Evolutionary conservation across 2,797 vertebrate species (phyloP).

Genomic region (Hybognathus amarus): DNA sequence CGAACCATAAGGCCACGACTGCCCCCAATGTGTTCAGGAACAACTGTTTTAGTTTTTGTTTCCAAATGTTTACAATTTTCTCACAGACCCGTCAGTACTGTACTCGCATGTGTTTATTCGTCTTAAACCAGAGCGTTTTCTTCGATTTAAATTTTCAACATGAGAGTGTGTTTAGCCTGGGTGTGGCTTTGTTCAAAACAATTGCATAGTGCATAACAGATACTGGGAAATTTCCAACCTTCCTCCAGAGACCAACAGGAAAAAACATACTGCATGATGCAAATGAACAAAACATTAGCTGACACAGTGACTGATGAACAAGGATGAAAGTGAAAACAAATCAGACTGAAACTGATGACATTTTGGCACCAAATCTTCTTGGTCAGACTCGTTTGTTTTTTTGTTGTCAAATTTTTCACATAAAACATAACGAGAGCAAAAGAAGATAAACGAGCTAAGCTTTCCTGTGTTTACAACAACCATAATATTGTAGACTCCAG

Average conservation of each 20-base stretch:
- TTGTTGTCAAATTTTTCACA: neutral
- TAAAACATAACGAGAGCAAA: neutral
- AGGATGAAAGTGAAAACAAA: constrained; percentile 6
- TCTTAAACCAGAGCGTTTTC: neutral
- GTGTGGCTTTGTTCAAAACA: constrained; percentile 30
- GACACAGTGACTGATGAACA: neutral
- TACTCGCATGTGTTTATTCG: neutral
- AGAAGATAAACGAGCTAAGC: neutral
- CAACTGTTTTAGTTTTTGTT: neutral
- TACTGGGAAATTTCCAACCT: constrained; percentile 38
- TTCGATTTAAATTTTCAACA: neutral
- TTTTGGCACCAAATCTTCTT: neutral
- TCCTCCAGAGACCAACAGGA: constrained; percentile 37
- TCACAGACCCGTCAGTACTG: neutral
- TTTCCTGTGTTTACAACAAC: neutral
- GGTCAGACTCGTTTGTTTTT: neutral
- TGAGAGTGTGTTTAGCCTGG: neutral
- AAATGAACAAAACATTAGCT: constrained; percentile 31
- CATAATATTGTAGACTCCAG: neutral
- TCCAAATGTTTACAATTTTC: neutral
- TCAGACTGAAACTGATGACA: neutral
- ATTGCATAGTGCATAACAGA: constrained; percentile 35
- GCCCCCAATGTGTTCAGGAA: neutral
- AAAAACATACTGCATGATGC: constrained; percentile 36
- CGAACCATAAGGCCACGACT: too few relatives aligned